phyloP scores from a whole-genome alignment of 2,888 invertebrate species.

The Petrophora chlorosata region DNA sequence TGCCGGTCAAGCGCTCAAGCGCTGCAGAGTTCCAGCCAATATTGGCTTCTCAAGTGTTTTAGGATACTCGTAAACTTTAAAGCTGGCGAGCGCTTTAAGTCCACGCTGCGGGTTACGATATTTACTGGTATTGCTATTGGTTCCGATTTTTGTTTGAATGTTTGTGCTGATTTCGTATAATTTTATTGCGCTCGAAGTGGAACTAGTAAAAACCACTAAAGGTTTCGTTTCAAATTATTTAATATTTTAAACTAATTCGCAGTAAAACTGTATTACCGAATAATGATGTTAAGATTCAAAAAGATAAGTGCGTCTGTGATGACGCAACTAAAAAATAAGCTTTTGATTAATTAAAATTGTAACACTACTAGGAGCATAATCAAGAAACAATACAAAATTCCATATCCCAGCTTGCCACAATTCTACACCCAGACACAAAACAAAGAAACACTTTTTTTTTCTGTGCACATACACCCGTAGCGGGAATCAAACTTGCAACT shows the following conservation, averaged over 20 bases:
- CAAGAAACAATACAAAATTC: no score
- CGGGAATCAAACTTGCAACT: no score
- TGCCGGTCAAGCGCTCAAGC: constrained; percentile 34
- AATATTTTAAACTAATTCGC: not conserved
- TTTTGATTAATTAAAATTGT: no score
- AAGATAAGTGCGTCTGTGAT: no score
- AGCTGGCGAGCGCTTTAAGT: constrained; percentile 45
- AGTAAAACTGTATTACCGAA: not conserved
- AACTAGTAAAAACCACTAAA: not conserved
- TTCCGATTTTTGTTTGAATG: constrained; percentile 29
- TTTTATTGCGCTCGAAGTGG: constrained; percentile 3
- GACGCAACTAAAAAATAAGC: no score
- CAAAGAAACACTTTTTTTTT: no score
- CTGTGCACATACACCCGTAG: no score
- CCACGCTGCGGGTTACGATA: constrained; percentile 42
- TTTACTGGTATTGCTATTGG: constrained; percentile 50
- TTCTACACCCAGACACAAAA: no score
- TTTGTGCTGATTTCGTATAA: constrained; percentile 13
- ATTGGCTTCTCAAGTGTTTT: constrained; percentile 48
- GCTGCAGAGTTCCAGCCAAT: constrained; percentile 37
- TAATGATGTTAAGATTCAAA: no score
- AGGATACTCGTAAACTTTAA: constrained; percentile 53
- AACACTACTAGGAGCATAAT: no score
- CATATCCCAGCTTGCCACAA: no score
- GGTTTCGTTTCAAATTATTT: not conserved